Percentiles rank a stretch among this genome's conserved stretches.
phyloP scores from a whole-genome alignment of 2,888 invertebrate genomes.

The Polyploca ridens region DNA sequence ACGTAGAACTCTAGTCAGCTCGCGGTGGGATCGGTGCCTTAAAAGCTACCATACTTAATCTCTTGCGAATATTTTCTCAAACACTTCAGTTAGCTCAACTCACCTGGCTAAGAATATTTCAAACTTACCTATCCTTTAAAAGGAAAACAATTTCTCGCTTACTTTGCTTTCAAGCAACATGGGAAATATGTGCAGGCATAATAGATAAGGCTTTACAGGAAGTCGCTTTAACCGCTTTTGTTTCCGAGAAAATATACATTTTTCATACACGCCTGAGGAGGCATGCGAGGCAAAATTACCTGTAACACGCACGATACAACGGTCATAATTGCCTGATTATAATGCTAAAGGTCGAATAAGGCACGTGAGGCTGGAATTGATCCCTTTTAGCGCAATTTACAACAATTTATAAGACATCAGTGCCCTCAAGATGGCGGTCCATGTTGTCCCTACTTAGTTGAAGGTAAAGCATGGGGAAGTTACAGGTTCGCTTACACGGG shows the following conservation, averaged over 20 bases:
- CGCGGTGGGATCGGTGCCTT: too few relatives aligned
- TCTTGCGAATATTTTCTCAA: conserved; percentile 19
- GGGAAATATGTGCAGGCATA: conserved; percentile 69
- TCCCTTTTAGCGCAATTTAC: conserved; percentile 59
- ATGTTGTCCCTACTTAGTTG: conserved; percentile 26
- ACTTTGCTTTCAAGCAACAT: conserved; percentile 71
- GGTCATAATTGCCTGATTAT: conserved; percentile 62
- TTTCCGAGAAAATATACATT: conserved; percentile 73
- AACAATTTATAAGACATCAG: conserved; percentile 50
- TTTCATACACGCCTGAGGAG: conserved; percentile 57
- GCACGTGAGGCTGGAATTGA: conserved; percentile 53
- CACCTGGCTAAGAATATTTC: conserved; percentile 61
- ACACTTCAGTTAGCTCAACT: conserved; percentile 33
- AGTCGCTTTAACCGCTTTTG: conserved; percentile 73
- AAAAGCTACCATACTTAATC: neutral
- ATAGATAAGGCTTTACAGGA: conserved; percentile 71
- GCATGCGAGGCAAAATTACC: conserved; percentile 65
- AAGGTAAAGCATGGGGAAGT: conserved; percentile 5
- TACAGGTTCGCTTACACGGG: conserved; percentile 8
- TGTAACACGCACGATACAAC: conserved; percentile 54
- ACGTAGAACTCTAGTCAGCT: too few relatives aligned
- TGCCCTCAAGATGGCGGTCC: conserved; percentile 37
- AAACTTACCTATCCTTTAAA: conserved; percentile 55
- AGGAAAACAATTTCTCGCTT: conserved; percentile 76
- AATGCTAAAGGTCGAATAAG: conserved; percentile 42